Evolutionary conservation across 2,888 invertebrate genomes (phyloP).

Genomic region (Spisula subtruncata): DNA sequence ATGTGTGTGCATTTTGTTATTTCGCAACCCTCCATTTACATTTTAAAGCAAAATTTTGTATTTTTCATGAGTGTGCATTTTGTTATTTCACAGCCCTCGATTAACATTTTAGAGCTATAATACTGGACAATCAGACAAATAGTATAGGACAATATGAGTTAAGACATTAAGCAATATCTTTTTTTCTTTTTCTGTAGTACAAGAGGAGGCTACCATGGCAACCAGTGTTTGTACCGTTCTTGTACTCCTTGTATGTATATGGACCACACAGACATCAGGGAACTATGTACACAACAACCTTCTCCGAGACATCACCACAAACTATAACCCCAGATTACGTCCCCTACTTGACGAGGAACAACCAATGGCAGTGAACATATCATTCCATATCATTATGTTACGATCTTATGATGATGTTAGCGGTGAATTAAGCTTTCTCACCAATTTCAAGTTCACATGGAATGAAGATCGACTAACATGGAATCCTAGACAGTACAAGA

Average conservation of each 20-base stretch:
- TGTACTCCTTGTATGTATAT: background rate
- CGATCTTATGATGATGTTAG: constrained; percentile 25
- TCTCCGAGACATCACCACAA: background rate
- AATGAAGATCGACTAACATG: constrained; percentile 19
- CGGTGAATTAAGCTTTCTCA: constrained; percentile 26
- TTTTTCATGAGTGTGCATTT: too few relatives aligned
- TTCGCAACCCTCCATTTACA: too few relatives aligned
- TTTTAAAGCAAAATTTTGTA: too few relatives aligned
- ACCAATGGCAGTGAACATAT: background rate
- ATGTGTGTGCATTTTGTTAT: too few relatives aligned
- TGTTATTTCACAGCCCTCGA: too few relatives aligned
- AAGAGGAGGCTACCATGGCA: background rate
- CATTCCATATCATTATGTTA: constrained; percentile 22
- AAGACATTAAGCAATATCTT: background rate
- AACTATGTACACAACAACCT: background rate
- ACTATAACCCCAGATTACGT: constrained; percentile 25
- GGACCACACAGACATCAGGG: background rate
- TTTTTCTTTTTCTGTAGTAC: background rate
- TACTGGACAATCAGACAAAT: too few relatives aligned
- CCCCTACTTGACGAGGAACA: background rate
- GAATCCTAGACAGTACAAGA: background rate
- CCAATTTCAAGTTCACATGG: constrained; percentile 14
- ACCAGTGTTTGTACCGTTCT: background rate
- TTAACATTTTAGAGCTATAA: too few relatives aligned
- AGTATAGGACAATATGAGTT: too few relatives aligned